Percentiles rank a stretch among this genome's conserved stretches.
phyloP scores from a whole-genome alignment of 2,888 invertebrate genomes.

The Amphimallon solstitiale region DNA sequence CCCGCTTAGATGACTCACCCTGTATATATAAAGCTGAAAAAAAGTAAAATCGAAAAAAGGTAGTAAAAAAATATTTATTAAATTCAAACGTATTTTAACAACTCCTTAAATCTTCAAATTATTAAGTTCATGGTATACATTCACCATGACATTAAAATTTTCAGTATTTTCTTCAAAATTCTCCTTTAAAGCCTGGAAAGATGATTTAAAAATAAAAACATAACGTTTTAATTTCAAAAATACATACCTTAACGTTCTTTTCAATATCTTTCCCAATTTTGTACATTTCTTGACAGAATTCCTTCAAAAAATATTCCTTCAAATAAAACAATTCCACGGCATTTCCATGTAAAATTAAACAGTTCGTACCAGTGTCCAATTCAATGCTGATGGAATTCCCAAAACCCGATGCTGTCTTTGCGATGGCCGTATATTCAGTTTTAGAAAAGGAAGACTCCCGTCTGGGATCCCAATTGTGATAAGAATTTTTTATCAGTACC shows the following conservation, averaged over 20 bases:
- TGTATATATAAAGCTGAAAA: too few relatives aligned
- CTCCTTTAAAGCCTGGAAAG: conserved; percentile 16
- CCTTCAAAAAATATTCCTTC: conserved; percentile 52
- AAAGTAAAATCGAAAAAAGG: background rate
- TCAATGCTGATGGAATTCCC: conserved; percentile 45
- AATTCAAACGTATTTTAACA: too few relatives aligned
- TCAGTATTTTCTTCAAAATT: conserved; percentile 8
- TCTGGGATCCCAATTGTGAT: conserved; percentile 53
- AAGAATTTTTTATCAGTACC: conserved; percentile 53
- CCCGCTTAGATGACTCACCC: too few relatives aligned
- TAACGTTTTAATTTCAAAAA: background rate
- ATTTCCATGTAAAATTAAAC: conserved; percentile 47
- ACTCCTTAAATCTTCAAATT: conserved; percentile 19
- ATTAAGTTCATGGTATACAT: conserved; percentile 30
- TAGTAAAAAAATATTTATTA: background rate
- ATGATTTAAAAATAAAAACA: background rate
- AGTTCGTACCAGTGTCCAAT: conserved; percentile 48
- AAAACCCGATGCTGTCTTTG: conserved; percentile 46
- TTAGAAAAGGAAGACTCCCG: conserved; percentile 49
- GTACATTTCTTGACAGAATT: conserved; percentile 29
- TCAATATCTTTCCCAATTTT: conserved; percentile 4
- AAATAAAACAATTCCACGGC: conserved; percentile 47
- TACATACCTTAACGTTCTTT: conserved; percentile 4
- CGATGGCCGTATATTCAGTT: conserved; percentile 45
- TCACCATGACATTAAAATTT: conserved; percentile 4